Conservation (phyloP, 2,113 vertebrate species). For the Passer montanus region DNA sequence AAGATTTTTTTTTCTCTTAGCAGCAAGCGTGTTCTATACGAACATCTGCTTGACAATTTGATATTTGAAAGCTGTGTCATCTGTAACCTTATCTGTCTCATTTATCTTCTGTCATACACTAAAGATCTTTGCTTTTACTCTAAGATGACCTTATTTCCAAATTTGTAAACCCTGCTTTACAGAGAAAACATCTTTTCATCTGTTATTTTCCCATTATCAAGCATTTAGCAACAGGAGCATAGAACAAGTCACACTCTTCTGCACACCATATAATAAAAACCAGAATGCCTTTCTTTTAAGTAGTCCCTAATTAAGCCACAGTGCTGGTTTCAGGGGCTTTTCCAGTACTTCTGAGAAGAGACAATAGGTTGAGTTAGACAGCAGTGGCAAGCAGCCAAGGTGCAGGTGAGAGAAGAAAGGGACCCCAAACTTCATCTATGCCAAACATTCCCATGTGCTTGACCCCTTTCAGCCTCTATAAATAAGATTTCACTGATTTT, state of each 20-base stretch:
- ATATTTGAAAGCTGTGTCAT: constrained; percentile 38
- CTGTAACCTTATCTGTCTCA: constrained; percentile 7
- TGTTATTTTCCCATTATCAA: not conserved
- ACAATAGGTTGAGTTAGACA: not conserved
- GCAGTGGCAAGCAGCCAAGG: not conserved
- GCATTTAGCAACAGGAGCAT: not conserved
- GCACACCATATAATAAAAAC: not conserved
- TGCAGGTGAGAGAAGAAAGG: constrained; percentile 28
- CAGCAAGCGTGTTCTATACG: not conserved
- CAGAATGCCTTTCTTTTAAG: not conserved
- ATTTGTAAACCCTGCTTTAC: not conserved
- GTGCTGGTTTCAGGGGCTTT: not conserved
- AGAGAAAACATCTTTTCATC: not conserved
- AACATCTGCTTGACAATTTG: constrained; percentile 20
- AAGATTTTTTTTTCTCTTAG: not conserved
- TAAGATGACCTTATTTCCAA: not conserved
- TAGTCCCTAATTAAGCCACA: not conserved
- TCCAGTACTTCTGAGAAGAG: not conserved
- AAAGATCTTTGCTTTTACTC: constrained; percentile 24
- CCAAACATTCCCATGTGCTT: not conserved
- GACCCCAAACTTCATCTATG: not conserved
- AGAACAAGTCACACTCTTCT: not conserved
- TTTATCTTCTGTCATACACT: not conserved
- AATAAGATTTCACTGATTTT: not conserved
- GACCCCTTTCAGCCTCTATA: not conserved